Evolutionary conservation across 92 coral and sea anemone species (phyloP).

Genomic region (Ricordea florida): DNA sequence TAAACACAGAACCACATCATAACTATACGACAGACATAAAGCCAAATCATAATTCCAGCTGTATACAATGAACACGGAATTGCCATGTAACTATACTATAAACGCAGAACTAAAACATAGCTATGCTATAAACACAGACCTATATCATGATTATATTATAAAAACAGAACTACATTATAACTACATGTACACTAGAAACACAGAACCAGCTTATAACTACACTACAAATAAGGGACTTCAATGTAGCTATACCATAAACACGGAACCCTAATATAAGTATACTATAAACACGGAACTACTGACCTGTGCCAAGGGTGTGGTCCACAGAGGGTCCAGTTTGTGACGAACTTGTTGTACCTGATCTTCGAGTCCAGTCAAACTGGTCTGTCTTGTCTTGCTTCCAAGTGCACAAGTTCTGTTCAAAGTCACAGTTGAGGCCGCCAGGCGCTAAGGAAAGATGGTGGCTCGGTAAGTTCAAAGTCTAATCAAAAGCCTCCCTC

Average conservation of each 20-base stretch:
- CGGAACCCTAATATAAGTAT: not conserved
- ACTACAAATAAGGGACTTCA: too few species aligned
- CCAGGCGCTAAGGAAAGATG: slow-evolving; percentile 29
- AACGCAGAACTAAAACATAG: too few species aligned
- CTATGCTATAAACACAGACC: too few species aligned
- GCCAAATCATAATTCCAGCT: too few species aligned
- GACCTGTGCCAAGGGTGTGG: slow-evolving; percentile 79
- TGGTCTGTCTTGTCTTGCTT: slow-evolving; percentile 80
- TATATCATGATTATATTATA: too few species aligned
- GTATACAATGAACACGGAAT: too few species aligned
- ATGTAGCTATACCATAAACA: not conserved
- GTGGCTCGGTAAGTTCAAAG: not conserved
- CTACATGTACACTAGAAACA: too few species aligned
- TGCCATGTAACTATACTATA: too few species aligned
- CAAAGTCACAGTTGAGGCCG: slow-evolving; percentile 94
- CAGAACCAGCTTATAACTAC: too few species aligned
- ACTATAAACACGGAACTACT: not conserved
- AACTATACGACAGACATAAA: too few species aligned
- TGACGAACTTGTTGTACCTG: slow-evolving; percentile 70
- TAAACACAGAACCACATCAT: too few species aligned
- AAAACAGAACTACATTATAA: too few species aligned
- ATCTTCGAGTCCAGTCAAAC: slow-evolving; percentile 83
- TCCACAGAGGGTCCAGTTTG: slow-evolving; percentile 88
- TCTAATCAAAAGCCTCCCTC: not conserved
- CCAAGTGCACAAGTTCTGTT: slow-evolving; percentile 78